Percentiles rank a stretch among this genome's conserved stretches.
These are phyloP conservation scores for Paralichthys olivaceus DNA, from an alignment of 2,113 vertebrate species.

Conservation along the genomic window DNA sequence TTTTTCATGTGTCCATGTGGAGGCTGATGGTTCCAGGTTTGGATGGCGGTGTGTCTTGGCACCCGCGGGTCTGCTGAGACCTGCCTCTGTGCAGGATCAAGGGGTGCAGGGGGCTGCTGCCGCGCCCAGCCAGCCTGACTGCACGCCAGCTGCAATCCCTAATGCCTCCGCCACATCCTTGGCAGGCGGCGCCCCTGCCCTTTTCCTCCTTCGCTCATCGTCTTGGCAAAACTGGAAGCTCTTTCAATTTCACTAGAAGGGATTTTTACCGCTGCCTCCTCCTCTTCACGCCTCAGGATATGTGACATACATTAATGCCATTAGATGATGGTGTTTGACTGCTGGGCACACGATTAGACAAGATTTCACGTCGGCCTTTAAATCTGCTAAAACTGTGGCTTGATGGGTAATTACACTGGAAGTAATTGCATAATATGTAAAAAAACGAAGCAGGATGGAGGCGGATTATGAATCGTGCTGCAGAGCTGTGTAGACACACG, in stretches of 20 bases:
- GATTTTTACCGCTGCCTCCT: slow-evolving; percentile 20
- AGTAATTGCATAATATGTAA: slow-evolving; percentile 30
- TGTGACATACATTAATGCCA: slow-evolving; percentile 31
- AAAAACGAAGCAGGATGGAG: slow-evolving; percentile 27
- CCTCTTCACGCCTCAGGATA: slow-evolving; percentile 8
- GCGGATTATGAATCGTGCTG: slow-evolving; percentile 44
- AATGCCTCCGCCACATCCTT: slow-evolving; percentile 69
- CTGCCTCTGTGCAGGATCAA: slow-evolving; percentile 79
- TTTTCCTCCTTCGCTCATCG: slow-evolving; percentile 37
- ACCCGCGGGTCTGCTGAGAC: slow-evolving; percentile 73
- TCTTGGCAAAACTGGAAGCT: slow-evolving; percentile 49
- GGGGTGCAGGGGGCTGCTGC: slow-evolving; percentile 66
- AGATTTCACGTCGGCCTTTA: slow-evolving; percentile 25
- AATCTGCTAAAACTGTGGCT: slow-evolving; percentile 36
- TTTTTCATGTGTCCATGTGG: slow-evolving; percentile 64
- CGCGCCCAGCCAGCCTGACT: slow-evolving; percentile 62
- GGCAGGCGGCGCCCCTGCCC: slow-evolving; percentile 65
- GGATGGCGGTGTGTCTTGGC: slow-evolving; percentile 72
- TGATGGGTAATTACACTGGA: slow-evolving; percentile 45
- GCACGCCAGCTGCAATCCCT: slow-evolving; percentile 70
- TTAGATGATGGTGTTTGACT: slow-evolving; percentile 33
- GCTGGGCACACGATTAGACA: slow-evolving; percentile 12
- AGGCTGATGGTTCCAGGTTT: slow-evolving; percentile 71
- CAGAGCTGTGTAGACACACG: slow-evolving; percentile 12
- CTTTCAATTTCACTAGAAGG: slow-evolving; percentile 21